Evolutionary conservation across 2,797 vertebrate genomes (phyloP), one percentile per base, ranked within the genome.

Genomic region (Alosa sapidissima): DNA sequence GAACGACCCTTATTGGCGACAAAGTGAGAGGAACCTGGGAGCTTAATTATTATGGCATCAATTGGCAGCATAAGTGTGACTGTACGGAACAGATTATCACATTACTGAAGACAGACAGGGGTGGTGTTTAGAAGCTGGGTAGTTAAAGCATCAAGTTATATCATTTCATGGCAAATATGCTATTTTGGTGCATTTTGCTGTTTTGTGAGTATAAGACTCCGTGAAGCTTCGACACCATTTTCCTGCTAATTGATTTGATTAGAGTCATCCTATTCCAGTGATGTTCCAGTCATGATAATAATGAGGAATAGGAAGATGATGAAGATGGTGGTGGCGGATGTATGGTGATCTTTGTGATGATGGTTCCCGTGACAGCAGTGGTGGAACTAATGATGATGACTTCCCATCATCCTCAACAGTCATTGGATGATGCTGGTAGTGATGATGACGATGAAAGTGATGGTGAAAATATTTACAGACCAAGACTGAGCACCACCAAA

Each of bases 1-100:
- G 54, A 85, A 81, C 82, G 87, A 89, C 84, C 88, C 87, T 88
- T 82, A 49, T 84, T 54, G 84, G 87, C 85, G 85, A 68, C 85
- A 87, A 75, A 85, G 72, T 84, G 62, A 84, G 60, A 75, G 21
- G 4, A 89, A 87, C 84, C 81, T 55, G 41, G 82, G 47, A 51
- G 81, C 86, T 84, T 81, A 68, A 60, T 86, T 81, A 81, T 86
- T 82, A 87, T 7, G 16, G 9, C 86, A 62, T 86, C 47, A 81
- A 54, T 24, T 47, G 11, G 21, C 49, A 6, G 16, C 33, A 47
- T 24, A 60, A 11, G 72, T 87, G 84, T 83, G 49, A 68, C 28
- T 78, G 84, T 16, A 45, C 33, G 13, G 33, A 75, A 41, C 14
- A 75, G 14, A 78, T 78, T 47, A 21, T 47, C 72, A 78, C 41